A percentile compares a stretch with the other conserved stretches of the same genome.
phyloP scores from a whole-genome alignment of 2,888 invertebrate genomes.

The Allophyes oxyacanthae region DNA sequence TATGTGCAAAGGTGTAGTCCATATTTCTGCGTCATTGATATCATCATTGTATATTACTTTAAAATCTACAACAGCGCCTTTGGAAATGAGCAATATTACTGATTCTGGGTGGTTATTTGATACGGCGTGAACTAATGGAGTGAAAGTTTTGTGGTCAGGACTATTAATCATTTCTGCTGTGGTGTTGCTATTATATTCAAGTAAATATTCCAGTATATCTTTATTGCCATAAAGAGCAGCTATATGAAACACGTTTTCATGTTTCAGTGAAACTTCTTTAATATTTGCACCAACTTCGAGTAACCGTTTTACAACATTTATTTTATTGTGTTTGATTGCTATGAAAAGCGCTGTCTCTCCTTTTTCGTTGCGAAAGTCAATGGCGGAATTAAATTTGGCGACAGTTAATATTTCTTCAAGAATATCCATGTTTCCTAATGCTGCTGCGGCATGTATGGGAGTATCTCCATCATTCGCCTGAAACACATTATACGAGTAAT shows the following conservation, averaged over 20 bases:
- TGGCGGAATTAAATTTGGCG: constrained; percentile 50
- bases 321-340: constrained; percentile 73
- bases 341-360: constrained; percentile 81
- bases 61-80: constrained; percentile 50
- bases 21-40: constrained; percentile 1
- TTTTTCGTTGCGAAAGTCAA: constrained; percentile 69
- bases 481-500: not conserved
- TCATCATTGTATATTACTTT: constrained; percentile 38
- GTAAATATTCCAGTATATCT: constrained; percentile 83
- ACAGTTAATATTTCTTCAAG: constrained; percentile 78
- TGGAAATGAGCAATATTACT: constrained; percentile 62
- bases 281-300: constrained; percentile 76
- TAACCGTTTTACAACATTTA: constrained; percentile 73
- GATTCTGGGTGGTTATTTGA: constrained; percentile 60
- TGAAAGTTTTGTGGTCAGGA: constrained; percentile 29
- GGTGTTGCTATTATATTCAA: constrained; percentile 74
- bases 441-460: constrained; percentile 83
- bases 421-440: constrained; percentile 75
- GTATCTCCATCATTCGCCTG: constrained; percentile 51
- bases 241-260: constrained; percentile 79
- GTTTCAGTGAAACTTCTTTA: constrained; percentile 71
- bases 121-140: constrained; percentile 56
- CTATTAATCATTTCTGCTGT: constrained; percentile 34
- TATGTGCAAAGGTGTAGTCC: constrained; percentile 60
- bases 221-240: constrained; percentile 76